A percentile compares a stretch with the other conserved stretches of the same genome.
These are phyloP conservation scores for Bellardia bayeri DNA, from an alignment of 2,888 invertebrate genomes.

Conservation along the genomic window DNA sequence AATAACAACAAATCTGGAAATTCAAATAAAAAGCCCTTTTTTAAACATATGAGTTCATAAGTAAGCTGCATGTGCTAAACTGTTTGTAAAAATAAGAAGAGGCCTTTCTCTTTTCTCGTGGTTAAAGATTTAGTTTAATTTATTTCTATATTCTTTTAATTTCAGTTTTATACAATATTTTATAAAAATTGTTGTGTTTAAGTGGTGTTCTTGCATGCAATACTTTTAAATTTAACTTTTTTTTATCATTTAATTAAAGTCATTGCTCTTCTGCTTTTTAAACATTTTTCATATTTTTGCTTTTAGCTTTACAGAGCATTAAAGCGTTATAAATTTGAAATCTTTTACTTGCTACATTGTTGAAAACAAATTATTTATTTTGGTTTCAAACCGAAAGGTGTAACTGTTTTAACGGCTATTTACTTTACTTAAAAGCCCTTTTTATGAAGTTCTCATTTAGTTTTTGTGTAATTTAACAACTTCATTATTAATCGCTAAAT, in stretches of 20 bases:
- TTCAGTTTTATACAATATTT: neutral
- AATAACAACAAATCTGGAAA: neutral
- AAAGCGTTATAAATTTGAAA: neutral
- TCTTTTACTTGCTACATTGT: slow-evolving; percentile 47
- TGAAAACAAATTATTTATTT: slow-evolving; percentile 50
- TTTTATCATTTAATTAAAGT: slow-evolving; percentile 77
- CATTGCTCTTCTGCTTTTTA: slow-evolving; percentile 71
- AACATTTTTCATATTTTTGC: slow-evolving; percentile 1
- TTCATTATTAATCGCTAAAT: slow-evolving; percentile 75
- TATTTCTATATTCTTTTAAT: slow-evolving; percentile 23
- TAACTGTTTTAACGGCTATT: slow-evolving; percentile 33
- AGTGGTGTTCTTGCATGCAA: slow-evolving; percentile 60
- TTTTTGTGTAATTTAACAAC: slow-evolving; percentile 65
- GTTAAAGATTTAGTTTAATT: neutral
- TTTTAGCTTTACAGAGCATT: neutral
- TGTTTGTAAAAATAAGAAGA: slow-evolving; percentile 2
- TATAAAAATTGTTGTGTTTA: neutral
- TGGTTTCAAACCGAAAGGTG: slow-evolving; percentile 16
- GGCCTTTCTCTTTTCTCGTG: slow-evolving; percentile 55
- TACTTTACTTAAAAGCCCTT: neutral
- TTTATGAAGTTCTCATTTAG: neutral
- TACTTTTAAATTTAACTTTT: slow-evolving; percentile 63
- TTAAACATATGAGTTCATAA: slow-evolving; percentile 1
- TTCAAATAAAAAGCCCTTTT: slow-evolving; percentile 35
- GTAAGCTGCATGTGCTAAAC: neutral